phyloP scores from a whole-genome alignment of 35 echinoderm and acorn worm genomes.

The Lytechinus variegatus region DNA sequence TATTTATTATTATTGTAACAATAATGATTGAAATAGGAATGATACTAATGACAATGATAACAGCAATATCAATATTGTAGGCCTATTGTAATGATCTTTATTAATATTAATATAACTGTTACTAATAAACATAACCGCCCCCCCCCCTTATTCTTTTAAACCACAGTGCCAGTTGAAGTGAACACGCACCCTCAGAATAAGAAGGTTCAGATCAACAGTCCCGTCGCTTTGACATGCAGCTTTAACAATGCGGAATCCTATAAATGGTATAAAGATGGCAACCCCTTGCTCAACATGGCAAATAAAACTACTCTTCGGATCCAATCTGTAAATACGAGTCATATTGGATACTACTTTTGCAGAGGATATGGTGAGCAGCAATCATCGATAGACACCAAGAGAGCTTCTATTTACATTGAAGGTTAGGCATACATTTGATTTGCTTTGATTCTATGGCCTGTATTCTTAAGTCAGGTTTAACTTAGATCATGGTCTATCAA shows the following conservation, averaged over 20 bases:
- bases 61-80: too few relatives aligned
- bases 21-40: too few relatives aligned
- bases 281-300: not conserved
- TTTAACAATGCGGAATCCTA: not conserved
- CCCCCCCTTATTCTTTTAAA: not conserved
- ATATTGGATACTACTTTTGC: constrained; percentile 2
- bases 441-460: not conserved
- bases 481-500: too few relatives aligned
- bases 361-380: not conserved
- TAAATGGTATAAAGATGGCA: not conserved
- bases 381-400: not conserved
- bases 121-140: too few relatives aligned
- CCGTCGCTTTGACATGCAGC: not conserved
- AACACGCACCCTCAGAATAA: not conserved
- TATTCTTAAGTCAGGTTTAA: too few relatives aligned
- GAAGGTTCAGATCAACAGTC: not conserved
- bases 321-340: not conserved
- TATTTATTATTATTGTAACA: too few relatives aligned
- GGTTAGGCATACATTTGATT: not conserved
- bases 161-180: not conserved
- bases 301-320: not conserved
- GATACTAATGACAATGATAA: too few relatives aligned
- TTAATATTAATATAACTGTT: too few relatives aligned
- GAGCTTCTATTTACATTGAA: not conserved
- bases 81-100: too few relatives aligned